Evolutionary conservation across 2,888 invertebrate genomes (phyloP).

Genomic region (Caenorhabditis becei): DNA sequence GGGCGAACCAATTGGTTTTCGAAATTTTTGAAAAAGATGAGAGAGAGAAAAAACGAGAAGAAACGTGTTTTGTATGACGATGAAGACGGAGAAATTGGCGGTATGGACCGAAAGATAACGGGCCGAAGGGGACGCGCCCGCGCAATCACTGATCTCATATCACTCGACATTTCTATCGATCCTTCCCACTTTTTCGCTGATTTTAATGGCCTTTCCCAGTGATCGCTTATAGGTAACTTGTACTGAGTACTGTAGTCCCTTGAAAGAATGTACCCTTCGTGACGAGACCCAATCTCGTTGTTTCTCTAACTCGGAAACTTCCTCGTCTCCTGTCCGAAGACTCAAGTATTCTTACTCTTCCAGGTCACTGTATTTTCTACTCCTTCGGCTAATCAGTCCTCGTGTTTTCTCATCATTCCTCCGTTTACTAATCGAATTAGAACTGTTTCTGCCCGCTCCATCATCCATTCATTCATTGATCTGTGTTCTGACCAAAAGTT

Average conservation of each 20-base stretch:
- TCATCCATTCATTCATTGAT: not conserved
- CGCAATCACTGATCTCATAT: constrained; percentile 13
- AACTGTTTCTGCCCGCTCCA: not conserved
- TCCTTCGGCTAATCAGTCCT: constrained; percentile 3
- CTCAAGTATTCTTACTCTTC: not conserved
- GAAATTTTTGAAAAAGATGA: constrained; percentile 5
- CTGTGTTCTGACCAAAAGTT: constrained; percentile 1
- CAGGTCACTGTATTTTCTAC: not conserved
- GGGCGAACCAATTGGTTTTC: constrained; percentile 19
- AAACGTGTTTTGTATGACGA: constrained; percentile 23
- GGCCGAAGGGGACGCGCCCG: not conserved
- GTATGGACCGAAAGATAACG: constrained; percentile 1
- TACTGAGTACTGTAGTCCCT: no score
- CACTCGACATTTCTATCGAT: constrained; percentile 9
- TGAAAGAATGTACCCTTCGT: not conserved
- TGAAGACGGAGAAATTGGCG: not conserved
- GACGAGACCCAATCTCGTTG: no score
- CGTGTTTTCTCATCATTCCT: constrained; percentile 13
- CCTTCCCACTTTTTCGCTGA: not conserved
- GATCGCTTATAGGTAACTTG: no score
- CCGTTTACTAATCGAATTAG: constrained; percentile 15
- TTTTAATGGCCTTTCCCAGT: not conserved
- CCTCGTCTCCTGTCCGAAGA: not conserved
- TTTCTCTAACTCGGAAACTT: not conserved
- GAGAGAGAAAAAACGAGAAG: constrained; percentile 2